These are phyloP conservation scores for Spea bombifrons DNA, from an alignment of 2,113 vertebrate species.

Conservation along the genomic window DNA sequence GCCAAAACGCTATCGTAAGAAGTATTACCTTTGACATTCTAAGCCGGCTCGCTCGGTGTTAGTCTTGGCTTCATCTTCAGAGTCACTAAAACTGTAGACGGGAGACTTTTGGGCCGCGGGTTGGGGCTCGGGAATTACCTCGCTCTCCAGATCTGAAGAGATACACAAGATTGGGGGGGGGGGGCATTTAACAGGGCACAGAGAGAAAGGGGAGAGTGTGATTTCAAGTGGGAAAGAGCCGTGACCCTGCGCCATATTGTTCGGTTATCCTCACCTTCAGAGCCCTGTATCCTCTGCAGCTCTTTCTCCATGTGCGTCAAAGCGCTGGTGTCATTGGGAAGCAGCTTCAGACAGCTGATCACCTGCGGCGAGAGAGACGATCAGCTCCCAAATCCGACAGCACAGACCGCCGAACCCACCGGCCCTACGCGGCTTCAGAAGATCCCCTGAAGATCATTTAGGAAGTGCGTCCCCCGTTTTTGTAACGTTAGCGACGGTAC, in stretches of 20 bases:
- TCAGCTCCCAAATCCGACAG: neutral
- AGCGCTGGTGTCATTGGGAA: neutral
- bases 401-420: too few species aligned
- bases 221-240: too few species aligned
- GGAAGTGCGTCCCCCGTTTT: too few species aligned
- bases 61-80: neutral
- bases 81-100: neutral
- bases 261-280: slow-evolving; percentile 21
- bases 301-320: slow-evolving; percentile 12
- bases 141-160: slow-evolving; percentile 17
- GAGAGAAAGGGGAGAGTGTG: too few species aligned
- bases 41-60: too few species aligned
- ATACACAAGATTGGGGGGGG: neutral
- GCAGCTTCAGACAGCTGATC: slow-evolving; percentile 34
- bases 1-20: neutral
- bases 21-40: too few species aligned
- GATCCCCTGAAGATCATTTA: too few species aligned
- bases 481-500: neutral
- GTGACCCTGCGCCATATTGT: too few species aligned
- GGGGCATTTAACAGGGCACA: neutral
- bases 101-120: neutral
- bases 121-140: neutral
- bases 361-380: slow-evolving; percentile 7
- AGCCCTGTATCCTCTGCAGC: slow-evolving; percentile 15
- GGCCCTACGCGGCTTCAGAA: too few species aligned